phyloP scores from a whole-genome alignment of 2,797 vertebrate genomes.

The Sebastes baramenuke region DNA sequence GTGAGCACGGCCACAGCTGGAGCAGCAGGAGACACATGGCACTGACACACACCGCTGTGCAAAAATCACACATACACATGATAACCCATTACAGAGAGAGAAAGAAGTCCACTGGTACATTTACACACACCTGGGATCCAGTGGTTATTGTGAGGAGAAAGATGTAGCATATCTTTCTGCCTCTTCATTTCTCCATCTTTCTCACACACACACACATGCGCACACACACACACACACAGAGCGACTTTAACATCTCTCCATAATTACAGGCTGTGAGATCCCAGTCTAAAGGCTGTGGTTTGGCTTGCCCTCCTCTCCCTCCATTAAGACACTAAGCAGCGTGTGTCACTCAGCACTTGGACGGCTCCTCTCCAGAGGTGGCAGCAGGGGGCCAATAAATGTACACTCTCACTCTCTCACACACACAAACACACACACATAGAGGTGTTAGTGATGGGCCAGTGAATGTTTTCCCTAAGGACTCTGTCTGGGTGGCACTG shows the following conservation, averaged over 20 bases:
- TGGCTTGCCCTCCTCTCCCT: slow-evolving; percentile 75
- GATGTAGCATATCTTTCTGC: slow-evolving; percentile 16
- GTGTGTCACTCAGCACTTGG: slow-evolving; percentile 77
- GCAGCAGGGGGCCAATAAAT: slow-evolving; percentile 74
- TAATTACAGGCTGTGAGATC: slow-evolving; percentile 79
- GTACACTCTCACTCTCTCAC: slow-evolving; percentile 31
- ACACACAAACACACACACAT: slow-evolving; percentile 1
- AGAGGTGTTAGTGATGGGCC: slow-evolving; percentile 60
- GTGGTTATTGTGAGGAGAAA: slow-evolving; percentile 20
- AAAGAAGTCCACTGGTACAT: slow-evolving; percentile 13
- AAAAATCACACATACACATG: slow-evolving; percentile 28
- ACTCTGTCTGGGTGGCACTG: slow-evolving; percentile 45
- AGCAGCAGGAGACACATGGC: slow-evolving; percentile 49
- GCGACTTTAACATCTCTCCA: slow-evolving; percentile 68
- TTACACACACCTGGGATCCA: slow-evolving; percentile 2
- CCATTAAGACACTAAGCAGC: slow-evolving; percentile 80
- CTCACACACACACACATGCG: slow-evolving; percentile 3
- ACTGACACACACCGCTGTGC: slow-evolving; percentile 26
- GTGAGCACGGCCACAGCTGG: slow-evolving; percentile 50
- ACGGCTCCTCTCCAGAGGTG: slow-evolving; percentile 67
- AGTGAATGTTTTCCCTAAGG: slow-evolving; percentile 60
- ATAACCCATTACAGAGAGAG: slow-evolving; percentile 14
- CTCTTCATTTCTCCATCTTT: slow-evolving; percentile 14
- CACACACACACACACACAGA: slow-evolving; percentile 19
- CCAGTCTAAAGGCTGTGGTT: slow-evolving; percentile 78